These are phyloP conservation scores for Bradypodion pumilum DNA, from an alignment of 2,797 vertebrate genomes.

Conservation along the genomic window DNA sequence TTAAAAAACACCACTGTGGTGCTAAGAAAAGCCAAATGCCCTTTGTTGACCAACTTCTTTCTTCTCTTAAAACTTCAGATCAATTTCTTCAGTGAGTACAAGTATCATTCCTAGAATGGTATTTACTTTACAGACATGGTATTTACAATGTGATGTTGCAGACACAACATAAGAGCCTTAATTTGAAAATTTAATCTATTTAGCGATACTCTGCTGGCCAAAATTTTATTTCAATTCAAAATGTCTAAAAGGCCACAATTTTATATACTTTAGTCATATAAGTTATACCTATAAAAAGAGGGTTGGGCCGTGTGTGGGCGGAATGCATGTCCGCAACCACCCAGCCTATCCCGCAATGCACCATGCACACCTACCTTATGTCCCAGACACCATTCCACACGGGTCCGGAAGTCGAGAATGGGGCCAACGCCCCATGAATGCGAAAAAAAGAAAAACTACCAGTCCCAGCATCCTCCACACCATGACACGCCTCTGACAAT, in stretches of 20 bases:
- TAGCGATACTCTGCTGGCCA: neutral
- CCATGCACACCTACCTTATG: too few species aligned
- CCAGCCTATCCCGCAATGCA: too few species aligned
- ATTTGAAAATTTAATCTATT: neutral
- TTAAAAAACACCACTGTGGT: neutral
- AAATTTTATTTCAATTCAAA: neutral
- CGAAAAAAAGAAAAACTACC: too few species aligned
- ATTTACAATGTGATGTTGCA: neutral
- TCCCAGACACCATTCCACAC: too few species aligned
- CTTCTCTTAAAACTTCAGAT: slow-evolving; percentile 1
- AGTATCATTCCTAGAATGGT: neutral
- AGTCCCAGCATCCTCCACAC: too few species aligned
- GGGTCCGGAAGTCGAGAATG: too few species aligned
- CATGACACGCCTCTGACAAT: too few species aligned
- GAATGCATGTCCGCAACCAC: too few species aligned
- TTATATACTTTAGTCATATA: too few species aligned
- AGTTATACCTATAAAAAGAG: too few species aligned
- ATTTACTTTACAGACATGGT: slow-evolving; percentile 1
- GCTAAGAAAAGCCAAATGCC: slow-evolving; percentile 24
- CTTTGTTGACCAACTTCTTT: slow-evolving; percentile 3
- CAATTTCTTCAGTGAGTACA: neutral
- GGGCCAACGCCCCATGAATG: too few species aligned
- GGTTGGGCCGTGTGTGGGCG: too few species aligned
- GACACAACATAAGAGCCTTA: neutral
- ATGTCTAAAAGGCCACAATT: neutral